Base-by-base conservation (phyloP, 2,888 invertebrate genomes). In the Plusia festucae region DNA sequence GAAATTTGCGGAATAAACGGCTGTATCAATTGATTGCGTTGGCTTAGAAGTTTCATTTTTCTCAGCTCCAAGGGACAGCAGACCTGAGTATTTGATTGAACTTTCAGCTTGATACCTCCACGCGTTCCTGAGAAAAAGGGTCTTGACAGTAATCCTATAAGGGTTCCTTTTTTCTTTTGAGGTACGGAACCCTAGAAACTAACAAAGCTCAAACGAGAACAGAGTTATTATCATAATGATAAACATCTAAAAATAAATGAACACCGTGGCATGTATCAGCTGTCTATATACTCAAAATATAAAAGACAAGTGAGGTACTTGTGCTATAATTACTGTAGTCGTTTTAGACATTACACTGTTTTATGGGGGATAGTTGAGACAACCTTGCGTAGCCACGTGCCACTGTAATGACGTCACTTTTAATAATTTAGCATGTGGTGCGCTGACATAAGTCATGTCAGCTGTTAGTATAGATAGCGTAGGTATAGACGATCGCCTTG, bases 231-330 rank as follows among this genome's bases (percentile, higher is more conserved):
- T 15, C 15, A 22, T 68, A 13, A 44, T 30, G 27, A 57, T 22
- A 22, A 27, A 52, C 13, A 53, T 53, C 57, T 57, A 13, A 13
- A 24, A 32, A 22, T 20, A 54, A 11, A 55, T 44, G 13, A 59
- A 18, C 56, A 55, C 15, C 40, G 30, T 16, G 40, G 46, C 54
- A 78, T 68, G 59, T 9, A 65, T 58, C 74, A 75, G 75, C 78
- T 75, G 78, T 51, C 46, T 18, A 27, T 78, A 44, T 65, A 40
- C 30, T 7, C 58, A 54, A 54, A 18, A 63, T 55, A 53, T 74
- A 64, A 76, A 74, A 70, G 32, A 53, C 52, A 60, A 62, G 60
- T 68, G 60, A 51, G 46, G 60, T 76, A 70, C 78, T 74, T 75
- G 66, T 66, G 51, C 54, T 60, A 66, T 78, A 75, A 70, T 65